Evolutionary conservation across 2,888 invertebrate species (phyloP), one percentile per base, ranked within the genome.

Genomic region (Spatulosminthurus flaviceps): DNA sequence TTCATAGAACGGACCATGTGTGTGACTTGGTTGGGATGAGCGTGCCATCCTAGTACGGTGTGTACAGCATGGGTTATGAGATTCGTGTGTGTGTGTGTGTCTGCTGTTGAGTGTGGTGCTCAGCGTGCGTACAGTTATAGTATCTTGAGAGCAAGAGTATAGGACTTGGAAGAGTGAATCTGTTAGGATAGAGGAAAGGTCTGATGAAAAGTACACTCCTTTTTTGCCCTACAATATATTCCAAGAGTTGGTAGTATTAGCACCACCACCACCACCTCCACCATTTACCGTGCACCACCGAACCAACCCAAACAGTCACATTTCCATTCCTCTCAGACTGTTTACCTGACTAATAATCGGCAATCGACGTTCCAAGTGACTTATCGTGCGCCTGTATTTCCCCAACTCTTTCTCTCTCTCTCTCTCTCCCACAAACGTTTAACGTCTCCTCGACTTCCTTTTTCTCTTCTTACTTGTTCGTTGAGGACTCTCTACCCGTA

Each of bases 291-390:
- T 34, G 16, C 42, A 66, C 24, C 41, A 21, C n/a, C 28, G 13
- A 19, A 66, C 69, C 70, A n/a, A n/a, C n/a, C n/a, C n/a, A 67
- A 76, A 22, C 75, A 76, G 70, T 76, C 79, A 43, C 76, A 79
- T 79, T 79, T 64, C 79, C 76, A 79, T 79, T 79, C 79, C 75
- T 76, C 70, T 75, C 79, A 79, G 79, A 75, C 71, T 79, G 79
- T 79, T 79, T 79, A 75, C 75, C 79, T 79, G 75, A 79, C 79
- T 79, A 79, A 79, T 79, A 79, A 79, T 79, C 76, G 75, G 64
- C 61, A 74, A 75, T 70, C 61, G 71, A 61, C 64, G 75, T 75
- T 61, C 61, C 75, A 26, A 70, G 75, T 79, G 79, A 79, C 74
- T 79, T 79, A 78, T 78, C 73, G 67, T 72, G 66, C 66, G 67